These are phyloP conservation scores for Danaus melanippus DNA, from an alignment of 1,140 invertebrate species.

Conservation along the genomic window DNA sequence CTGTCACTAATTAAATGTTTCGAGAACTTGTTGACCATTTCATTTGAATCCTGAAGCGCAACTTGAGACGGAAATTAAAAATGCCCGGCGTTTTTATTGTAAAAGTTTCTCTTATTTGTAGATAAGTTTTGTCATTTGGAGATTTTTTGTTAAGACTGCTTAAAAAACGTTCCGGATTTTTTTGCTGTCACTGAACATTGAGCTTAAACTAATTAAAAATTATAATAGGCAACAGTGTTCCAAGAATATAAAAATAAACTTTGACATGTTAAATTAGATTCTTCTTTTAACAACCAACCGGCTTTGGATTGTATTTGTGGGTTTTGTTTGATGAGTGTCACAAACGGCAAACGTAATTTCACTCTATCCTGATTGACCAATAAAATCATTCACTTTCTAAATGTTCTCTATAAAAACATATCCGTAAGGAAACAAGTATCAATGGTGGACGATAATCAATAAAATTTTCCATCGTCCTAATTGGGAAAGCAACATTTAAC, in stretches of 20 bases:
- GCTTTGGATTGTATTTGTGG: background rate
- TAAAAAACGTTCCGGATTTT: slow-evolving; percentile 1
- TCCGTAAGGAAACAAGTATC: no score
- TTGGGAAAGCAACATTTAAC: no score
- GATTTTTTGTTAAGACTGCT: slow-evolving; percentile 16
- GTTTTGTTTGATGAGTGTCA: slow-evolving; percentile 7
- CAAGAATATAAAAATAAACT: no score
- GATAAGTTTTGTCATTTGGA: slow-evolving; percentile 24
- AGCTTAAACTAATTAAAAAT: no score
- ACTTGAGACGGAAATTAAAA: slow-evolving; percentile 55
- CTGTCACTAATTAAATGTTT: slow-evolving; percentile 62
- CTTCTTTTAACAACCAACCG: no score
- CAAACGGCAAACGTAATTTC: background rate
- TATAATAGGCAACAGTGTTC: no score
- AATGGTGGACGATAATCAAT: no score
- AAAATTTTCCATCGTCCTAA: no score
- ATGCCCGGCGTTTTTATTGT: slow-evolving; percentile 43
- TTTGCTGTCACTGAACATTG: background rate
- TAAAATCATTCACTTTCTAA: no score
- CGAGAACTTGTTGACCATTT: slow-evolving; percentile 52
- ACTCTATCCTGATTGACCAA: no score
- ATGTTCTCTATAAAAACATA: no score
- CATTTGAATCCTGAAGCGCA: slow-evolving; percentile 53
- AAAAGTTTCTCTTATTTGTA: slow-evolving; percentile 36
- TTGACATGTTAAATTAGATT: no score